phyloP scores from a whole-genome alignment of 2,113 vertebrate genomes.

The Castor canadensis region DNA sequence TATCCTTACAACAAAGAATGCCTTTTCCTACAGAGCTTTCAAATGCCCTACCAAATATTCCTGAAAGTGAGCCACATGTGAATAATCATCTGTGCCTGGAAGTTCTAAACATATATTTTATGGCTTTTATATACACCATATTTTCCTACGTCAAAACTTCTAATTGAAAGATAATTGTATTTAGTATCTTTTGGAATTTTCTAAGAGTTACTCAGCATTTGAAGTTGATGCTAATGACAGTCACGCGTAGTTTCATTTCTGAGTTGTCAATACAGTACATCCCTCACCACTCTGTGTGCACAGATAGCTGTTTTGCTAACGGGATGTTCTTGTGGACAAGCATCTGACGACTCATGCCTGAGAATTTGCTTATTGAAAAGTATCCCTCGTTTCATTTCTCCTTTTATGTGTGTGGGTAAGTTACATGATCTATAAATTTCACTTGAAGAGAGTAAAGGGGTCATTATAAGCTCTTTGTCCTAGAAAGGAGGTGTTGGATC shows the following conservation, averaged over 20 bases:
- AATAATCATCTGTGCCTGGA: not conserved
- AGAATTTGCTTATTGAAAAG: not conserved
- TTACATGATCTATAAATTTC: not conserved
- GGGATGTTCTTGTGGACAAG: fast-evolving
- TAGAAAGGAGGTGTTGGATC: not conserved
- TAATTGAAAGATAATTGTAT: not conserved
- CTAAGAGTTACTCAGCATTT: not conserved
- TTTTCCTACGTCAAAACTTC: not conserved
- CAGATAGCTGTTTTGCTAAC: no score
- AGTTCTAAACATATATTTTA: not conserved
- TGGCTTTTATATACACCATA: not conserved
- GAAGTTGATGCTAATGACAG: not conserved
- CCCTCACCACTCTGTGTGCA: not conserved
- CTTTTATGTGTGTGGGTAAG: not conserved
- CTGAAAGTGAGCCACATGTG: not conserved
- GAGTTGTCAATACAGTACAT: no score
- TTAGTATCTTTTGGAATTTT: not conserved
- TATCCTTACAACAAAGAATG: not conserved
- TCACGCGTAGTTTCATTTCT: not conserved
- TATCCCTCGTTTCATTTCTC: not conserved
- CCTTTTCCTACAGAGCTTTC: not conserved
- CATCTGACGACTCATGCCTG: not conserved
- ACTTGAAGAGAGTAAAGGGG: not conserved
- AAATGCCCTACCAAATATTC: not conserved
- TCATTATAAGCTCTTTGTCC: not conserved